Evolutionary conservation across 92 coral and sea anemone genomes (phyloP), one percentile per base, ranked within the genome.

Genomic region (Porites lobata): DNA sequence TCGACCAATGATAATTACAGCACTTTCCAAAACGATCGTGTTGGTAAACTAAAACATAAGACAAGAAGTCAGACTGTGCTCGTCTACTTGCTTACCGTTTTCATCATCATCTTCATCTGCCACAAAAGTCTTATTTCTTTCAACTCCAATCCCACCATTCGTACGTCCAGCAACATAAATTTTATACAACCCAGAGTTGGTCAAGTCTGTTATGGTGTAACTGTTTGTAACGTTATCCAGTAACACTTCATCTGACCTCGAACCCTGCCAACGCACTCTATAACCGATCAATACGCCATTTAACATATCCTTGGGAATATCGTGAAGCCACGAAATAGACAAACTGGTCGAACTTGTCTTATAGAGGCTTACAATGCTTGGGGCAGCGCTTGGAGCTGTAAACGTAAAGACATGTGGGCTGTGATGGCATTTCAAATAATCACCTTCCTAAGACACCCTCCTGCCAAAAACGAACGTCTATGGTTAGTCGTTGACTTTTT

Each of bases 231-330:
- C 32, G 38, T 17, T 56, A 61, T 71, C 82, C 7, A 78, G 20
- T 21, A 9, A 62, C 26, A 26, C 47, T 20, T 7, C 11, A 53
- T 26, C 22, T 52, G 38, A 51, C 26, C 18, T n/a, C 7, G 51
- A n/a, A 0, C 22, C 15, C 24, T 62, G 7, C 82, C 82, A 78
- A 17, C 22, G 8, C 32, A 78, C 82, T 17, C 58, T 70, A 67
- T 78, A 78, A 32, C 82, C 82, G 59, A 64, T 78, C 59, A 78
- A 63, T 9, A 78, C 47, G 17, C 82, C 82, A 17, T 61, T 64
- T 17, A 58, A 62, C n/a, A 4, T 64, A 3, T 62, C 71, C 0
- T 70, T 57, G 18, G 70, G 70, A 43, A 78, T 78, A 18, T 21
- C 18, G 82, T 43, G 70, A 47, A 78, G 24, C 82, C 82, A 78